Base-by-base conservation (phyloP, 2,113 vertebrate genomes). In the Dipodomys ordii region DNA sequence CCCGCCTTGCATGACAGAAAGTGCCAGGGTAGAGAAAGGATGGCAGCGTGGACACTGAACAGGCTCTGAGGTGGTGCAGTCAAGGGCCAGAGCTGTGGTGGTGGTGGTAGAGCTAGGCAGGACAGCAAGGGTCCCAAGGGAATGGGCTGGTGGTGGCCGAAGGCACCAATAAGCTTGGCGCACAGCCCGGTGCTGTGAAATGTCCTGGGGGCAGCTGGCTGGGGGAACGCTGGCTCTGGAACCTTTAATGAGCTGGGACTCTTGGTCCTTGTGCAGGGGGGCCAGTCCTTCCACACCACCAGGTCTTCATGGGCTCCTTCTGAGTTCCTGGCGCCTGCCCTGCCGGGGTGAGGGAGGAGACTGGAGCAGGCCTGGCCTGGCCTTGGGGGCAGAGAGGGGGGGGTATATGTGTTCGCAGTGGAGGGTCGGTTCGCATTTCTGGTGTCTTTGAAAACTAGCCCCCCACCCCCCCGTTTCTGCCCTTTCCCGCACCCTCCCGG, bases 361-460 rank as follows among this genome's bases (percentile, higher is more conserved):
- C 67, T 13, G 0, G 25, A 62, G 82, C 44, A 69, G 84, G 82
- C 90, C 44, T 65, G 84, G 82, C 90, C 84, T 30, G 88, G 85
- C 90, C 82, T 11, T 1, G 2, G 3, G 22, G 1, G 44, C 20
- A 20, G 20, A 23, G 22, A 74, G 78, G 32, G 79, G 79, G 15
- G 65, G 6, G 69, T 49, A 44, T 7, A 25, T 73, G 53, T 57
- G 53, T 57, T 11, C 18, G 53, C 53, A 16, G 16, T 57, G 53
- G 84, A 74, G 69, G 20, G 60, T 92, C 1, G 0, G 44, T 95
- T 93, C 0, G 1, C 39, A 76, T 91, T 96, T 96, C 95, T 57
- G 77, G 94, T 32, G 5, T 84, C 92, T 97, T 93, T 94, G 94
- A 94, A 93, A 82, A 79, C 71, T 20, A 0, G 74, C 62, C 62